Conservation (phyloP, 2,113 vertebrate genomes). For the Boulengeromyrus knoepffleri region DNA sequence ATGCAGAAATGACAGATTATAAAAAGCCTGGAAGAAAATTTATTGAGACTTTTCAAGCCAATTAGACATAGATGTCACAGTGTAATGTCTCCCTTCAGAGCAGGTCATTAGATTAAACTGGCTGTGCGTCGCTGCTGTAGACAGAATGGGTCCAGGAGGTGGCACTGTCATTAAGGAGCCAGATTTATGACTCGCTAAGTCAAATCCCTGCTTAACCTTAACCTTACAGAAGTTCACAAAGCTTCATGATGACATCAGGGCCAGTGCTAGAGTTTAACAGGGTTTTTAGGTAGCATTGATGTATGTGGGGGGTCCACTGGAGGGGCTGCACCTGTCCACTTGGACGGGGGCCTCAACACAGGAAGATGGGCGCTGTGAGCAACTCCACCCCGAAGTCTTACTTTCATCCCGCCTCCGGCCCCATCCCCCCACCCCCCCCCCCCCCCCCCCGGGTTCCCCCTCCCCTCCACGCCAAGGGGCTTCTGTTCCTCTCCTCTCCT, state of each 20-base stretch:
- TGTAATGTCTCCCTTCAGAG: background rate
- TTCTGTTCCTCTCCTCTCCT: background rate
- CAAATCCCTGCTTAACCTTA: background rate
- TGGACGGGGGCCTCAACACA: background rate
- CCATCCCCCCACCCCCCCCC: too few relatives aligned
- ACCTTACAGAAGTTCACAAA: background rate
- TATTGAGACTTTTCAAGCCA: background rate
- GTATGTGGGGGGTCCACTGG: background rate
- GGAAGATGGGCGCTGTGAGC: background rate
- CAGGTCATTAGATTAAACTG: background rate
- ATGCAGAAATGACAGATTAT: background rate
- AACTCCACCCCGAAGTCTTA: too few relatives aligned
- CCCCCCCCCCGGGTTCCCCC: too few relatives aligned
- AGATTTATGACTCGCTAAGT: background rate
- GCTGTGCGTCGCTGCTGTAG: background rate
- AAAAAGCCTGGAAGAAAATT: background rate
- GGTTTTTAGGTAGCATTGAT: background rate
- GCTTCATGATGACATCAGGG: background rate
- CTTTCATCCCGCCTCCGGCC: too few relatives aligned
- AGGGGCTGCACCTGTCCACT: background rate
- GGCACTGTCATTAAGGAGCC: background rate
- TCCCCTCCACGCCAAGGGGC: background rate
- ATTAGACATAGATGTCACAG: background rate
- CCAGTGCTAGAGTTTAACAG: background rate
- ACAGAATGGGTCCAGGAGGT: background rate